Evolutionary conservation across 2,888 invertebrate genomes (phyloP).

Genomic region (Phyllotreta striolata): DNA sequence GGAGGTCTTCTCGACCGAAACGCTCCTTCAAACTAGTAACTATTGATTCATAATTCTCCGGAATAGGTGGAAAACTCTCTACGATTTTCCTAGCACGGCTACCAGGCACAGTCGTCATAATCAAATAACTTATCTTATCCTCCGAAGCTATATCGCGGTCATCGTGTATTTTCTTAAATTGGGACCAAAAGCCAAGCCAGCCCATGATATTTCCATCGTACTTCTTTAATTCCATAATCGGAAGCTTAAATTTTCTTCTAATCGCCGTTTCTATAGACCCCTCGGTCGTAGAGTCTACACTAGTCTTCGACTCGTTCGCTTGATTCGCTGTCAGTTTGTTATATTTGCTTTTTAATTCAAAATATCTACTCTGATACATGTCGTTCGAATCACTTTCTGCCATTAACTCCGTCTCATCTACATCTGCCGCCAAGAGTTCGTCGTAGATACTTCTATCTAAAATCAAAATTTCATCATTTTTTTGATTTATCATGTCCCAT

Average conservation of each 20-base stretch:
- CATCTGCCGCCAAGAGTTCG: no score
- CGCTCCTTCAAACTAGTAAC: slow-evolving; percentile 15
- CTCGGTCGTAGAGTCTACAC: no score
- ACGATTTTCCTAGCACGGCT: slow-evolving; percentile 20
- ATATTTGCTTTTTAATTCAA: no score
- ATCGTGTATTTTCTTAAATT: slow-evolving; percentile 18
- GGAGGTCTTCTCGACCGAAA: slow-evolving; percentile 24
- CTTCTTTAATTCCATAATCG: slow-evolving; percentile 16
- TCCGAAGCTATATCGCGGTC: slow-evolving; percentile 8
- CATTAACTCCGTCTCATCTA: no score
- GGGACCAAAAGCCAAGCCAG: slow-evolving; percentile 21
- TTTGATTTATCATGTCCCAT: no score
- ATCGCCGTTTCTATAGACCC: no score
- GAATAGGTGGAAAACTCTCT: slow-evolving; percentile 22
- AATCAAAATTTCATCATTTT: no score
- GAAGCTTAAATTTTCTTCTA: slow-evolving; percentile 15
- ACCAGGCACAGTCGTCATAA: neutral
- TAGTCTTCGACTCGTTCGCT: no score
- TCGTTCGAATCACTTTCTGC: no score
- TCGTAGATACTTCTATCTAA: no score
- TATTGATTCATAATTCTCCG: slow-evolving; percentile 21
- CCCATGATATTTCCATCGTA: slow-evolving; percentile 15
- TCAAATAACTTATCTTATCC: slow-evolving; percentile 18
- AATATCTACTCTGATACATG: no score
- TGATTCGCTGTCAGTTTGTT: no score